phyloP scores from a whole-genome alignment of 2,888 invertebrate species.

The Lumbricus terrestris region DNA sequence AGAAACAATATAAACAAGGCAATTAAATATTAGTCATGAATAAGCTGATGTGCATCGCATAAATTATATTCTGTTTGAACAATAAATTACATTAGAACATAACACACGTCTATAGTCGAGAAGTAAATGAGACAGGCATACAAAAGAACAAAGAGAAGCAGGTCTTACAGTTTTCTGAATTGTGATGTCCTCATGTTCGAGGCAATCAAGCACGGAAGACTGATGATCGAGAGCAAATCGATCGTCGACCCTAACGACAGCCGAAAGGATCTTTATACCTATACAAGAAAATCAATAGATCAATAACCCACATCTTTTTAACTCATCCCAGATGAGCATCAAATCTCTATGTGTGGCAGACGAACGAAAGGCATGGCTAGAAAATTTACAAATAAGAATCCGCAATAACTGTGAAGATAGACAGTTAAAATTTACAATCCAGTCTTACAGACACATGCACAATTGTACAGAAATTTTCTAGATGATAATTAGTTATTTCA shows the following conservation, averaged over 20 bases:
- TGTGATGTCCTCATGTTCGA: conserved; percentile 51
- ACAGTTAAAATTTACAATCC: background rate
- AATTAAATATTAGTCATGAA: background rate
- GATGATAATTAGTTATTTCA: background rate
- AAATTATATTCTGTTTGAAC: too few relatives aligned
- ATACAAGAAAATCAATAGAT: conserved; percentile 14
- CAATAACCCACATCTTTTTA: too few relatives aligned
- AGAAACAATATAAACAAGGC: background rate
- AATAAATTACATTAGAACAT: background rate
- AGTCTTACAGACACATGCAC: background rate
- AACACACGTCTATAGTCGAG: background rate
- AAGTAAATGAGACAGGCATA: background rate
- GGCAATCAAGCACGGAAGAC: conserved; percentile 51
- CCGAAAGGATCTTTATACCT: conserved; percentile 54
- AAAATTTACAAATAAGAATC: too few relatives aligned
- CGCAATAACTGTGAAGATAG: background rate
- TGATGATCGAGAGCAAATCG: conserved; percentile 52
- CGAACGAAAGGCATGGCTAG: too few relatives aligned
- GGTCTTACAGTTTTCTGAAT: conserved; percentile 47
- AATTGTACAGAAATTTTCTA: too few relatives aligned
- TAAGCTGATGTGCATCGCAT: too few relatives aligned
- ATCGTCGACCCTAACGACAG: conserved; percentile 47
- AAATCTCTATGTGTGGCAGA: too few relatives aligned
- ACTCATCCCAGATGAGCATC: too few relatives aligned
- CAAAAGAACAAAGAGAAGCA: background rate